Conservation (phyloP, 1,140 invertebrate genomes). For the Spodoptera frugiperda region DNA sequence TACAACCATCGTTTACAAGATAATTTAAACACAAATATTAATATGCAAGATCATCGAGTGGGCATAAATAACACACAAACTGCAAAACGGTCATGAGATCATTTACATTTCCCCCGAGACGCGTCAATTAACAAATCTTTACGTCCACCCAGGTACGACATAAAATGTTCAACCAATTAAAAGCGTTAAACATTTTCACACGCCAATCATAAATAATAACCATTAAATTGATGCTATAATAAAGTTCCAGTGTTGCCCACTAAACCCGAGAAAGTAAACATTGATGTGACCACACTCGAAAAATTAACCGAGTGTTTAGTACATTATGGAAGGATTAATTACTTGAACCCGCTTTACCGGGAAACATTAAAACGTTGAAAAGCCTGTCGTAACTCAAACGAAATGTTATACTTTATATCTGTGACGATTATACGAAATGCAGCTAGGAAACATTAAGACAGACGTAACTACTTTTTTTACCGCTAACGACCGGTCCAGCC, state of each 20-base stretch:
- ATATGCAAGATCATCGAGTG: not conserved
- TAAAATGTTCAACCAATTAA: conserved; percentile 59
- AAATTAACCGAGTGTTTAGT: conserved; percentile 61
- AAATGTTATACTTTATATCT: conserved; percentile 65
- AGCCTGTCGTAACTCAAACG: conserved; percentile 65
- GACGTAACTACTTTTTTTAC: conserved; percentile 63
- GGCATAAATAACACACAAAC: not conserved
- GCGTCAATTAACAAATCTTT: conserved; percentile 41
- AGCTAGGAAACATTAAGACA: conserved; percentile 67
- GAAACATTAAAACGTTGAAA: conserved; percentile 73
- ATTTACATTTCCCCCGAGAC: conserved; percentile 20
- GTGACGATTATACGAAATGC: conserved; percentile 62
- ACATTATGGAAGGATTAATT: conserved; percentile 78
- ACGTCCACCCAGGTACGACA: conserved; percentile 45
- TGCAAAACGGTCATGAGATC: conserved; percentile 24
- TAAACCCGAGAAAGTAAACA: conserved; percentile 67
- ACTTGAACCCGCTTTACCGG: conserved; percentile 63
- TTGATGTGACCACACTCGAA: conserved; percentile 57
- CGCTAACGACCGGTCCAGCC: conserved; percentile 61
- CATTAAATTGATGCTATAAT: conserved; percentile 66
- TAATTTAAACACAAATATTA: conserved; percentile 11
- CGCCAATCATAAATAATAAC: conserved; percentile 71
- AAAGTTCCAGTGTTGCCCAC: conserved; percentile 63
- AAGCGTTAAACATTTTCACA: conserved; percentile 68
- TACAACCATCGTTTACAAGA: conserved; percentile 11